Conservation (phyloP, 2,113 vertebrate species). For the Capreolus pygargus region DNA sequence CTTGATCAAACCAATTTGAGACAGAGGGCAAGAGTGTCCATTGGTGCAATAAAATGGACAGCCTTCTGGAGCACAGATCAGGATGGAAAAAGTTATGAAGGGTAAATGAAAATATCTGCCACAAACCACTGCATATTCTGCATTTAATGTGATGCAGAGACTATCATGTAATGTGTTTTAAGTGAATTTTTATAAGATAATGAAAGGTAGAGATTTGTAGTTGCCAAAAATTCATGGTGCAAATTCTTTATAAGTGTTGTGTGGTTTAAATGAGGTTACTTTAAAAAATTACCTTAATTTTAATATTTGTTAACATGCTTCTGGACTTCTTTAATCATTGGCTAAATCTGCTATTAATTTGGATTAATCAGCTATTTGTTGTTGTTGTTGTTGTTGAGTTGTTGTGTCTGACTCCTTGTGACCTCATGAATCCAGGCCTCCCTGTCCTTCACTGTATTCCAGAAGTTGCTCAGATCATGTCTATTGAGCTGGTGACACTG, state of each 20-base stretch:
- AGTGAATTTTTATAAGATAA: neutral
- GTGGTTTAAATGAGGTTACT: neutral
- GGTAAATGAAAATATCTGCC: neutral
- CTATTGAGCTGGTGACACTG: neutral
- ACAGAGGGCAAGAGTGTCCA: neutral
- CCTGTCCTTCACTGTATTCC: neutral
- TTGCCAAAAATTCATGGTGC: neutral
- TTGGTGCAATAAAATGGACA: neutral
- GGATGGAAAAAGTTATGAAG: neutral
- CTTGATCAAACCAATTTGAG: neutral
- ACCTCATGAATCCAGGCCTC: neutral
- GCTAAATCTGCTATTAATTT: neutral
- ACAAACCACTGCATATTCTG: neutral
- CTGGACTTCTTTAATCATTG: neutral
- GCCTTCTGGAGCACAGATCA: neutral
- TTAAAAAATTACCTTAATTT: neutral
- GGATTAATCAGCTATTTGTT: neutral
- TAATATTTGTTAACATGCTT: neutral
- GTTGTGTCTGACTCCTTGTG: neutral
- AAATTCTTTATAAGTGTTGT: neutral
- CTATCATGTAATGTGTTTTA: neutral
- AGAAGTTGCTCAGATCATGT: neutral
- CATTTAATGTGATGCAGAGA: neutral
- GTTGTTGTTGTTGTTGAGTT: neutral
- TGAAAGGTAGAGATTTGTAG: neutral